These are phyloP conservation scores for Brienomyrus longianalis DNA, from an alignment of 2,113 vertebrate species.

Conservation along the genomic window DNA sequence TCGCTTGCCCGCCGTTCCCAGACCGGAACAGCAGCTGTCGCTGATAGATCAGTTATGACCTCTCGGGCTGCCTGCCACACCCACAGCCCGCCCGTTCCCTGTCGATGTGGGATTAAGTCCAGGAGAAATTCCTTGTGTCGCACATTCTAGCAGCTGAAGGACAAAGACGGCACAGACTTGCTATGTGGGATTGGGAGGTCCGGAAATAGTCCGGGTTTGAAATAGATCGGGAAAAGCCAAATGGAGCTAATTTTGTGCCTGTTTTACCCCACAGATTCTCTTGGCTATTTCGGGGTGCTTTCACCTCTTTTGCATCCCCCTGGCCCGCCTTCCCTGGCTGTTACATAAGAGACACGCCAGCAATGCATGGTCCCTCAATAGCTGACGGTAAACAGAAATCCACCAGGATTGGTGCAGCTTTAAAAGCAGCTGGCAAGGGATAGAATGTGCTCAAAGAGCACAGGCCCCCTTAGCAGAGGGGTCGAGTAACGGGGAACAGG, in stretches of 20 bases:
- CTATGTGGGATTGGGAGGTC: slow-evolving; percentile 8
- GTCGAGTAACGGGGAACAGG: background rate
- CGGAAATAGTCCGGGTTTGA: slow-evolving; percentile 12
- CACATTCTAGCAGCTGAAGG: slow-evolving; percentile 8
- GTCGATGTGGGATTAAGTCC: slow-evolving; percentile 9
- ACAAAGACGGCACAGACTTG: slow-evolving; percentile 1
- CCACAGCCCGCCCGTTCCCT: background rate
- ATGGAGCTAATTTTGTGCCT: background rate
- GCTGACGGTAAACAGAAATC: slow-evolving; percentile 20
- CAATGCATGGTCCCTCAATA: slow-evolving; percentile 17
- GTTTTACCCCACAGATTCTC: background rate
- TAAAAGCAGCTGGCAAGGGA: background rate
- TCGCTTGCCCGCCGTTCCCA: background rate
- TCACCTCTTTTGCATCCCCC: background rate
- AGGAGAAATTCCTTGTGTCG: background rate
- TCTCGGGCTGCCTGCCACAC: background rate
- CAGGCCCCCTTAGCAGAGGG: background rate
- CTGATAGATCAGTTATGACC: background rate
- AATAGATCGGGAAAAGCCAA: background rate
- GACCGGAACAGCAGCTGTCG: slow-evolving; percentile 8
- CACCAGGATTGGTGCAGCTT: background rate
- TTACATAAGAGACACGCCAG: slow-evolving; percentile 3
- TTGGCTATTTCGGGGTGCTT: background rate
- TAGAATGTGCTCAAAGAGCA: background rate
- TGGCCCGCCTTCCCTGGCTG: background rate